Evolutionary conservation across 2,888 invertebrate species (phyloP).

Genomic region (Hydraecia micacea): DNA sequence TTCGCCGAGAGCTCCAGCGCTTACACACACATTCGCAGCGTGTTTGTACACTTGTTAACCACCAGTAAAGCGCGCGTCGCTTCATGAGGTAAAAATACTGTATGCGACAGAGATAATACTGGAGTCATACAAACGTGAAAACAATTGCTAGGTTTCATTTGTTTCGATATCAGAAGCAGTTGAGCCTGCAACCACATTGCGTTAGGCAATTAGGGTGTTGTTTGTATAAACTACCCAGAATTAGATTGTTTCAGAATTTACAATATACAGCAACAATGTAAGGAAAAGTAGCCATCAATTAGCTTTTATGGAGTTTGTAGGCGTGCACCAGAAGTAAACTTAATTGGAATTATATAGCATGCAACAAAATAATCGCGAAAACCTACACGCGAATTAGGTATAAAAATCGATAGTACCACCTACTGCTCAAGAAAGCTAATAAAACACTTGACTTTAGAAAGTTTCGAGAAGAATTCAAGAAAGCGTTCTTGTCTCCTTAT

Average conservation of each 20-base stretch:
- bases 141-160: not conserved
- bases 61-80: not conserved
- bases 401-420: not conserved
- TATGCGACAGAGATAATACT: not conserved
- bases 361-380: slow-evolving; percentile 12
- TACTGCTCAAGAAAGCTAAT: not conserved
- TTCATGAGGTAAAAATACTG: not conserved
- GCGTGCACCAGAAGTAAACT: not conserved
- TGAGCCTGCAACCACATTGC: not conserved
- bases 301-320: not conserved
- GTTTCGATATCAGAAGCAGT: not conserved
- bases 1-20: not conserved
- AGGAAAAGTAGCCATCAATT: not conserved
- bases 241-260: not conserved
- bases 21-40: not conserved
- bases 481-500: not conserved
- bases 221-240: slow-evolving; percentile 14
- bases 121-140: not conserved
- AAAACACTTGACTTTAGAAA: not conserved
- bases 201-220: not conserved
- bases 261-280: not conserved
- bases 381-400: slow-evolving; percentile 13
- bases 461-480: not conserved
- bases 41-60: no score
- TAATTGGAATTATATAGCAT: slow-evolving; percentile 22